A percentile compares a stretch with the other conserved stretches of the same genome.
These are phyloP conservation scores for Dendrophyllia cribrosa DNA, from an alignment of 64 coral and sea anemone genomes.

Conservation along the genomic window DNA sequence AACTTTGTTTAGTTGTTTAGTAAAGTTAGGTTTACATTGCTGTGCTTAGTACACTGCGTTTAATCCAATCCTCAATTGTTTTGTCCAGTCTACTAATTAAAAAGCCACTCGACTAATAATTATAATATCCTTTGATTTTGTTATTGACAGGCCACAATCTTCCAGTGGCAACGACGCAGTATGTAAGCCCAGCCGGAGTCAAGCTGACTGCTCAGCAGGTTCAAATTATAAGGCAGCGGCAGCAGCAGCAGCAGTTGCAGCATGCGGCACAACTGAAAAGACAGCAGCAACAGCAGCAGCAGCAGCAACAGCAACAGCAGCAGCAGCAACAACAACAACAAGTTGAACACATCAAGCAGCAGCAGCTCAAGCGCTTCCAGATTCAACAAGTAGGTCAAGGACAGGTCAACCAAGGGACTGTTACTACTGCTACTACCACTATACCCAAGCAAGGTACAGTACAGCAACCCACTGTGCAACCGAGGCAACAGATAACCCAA, in stretches of 20 bases:
- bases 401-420: slow-evolving; percentile 28
- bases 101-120: not conserved
- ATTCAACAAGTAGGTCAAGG: slow-evolving; percentile 29
- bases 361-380: slow-evolving; percentile 55
- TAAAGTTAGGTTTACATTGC: too few species aligned
- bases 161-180: slow-evolving; percentile 49
- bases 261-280: not conserved
- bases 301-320: slow-evolving; percentile 22
- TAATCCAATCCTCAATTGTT: too few species aligned
- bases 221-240: slow-evolving; percentile 10
- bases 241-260: slow-evolving; percentile 14
- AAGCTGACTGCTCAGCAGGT: slow-evolving; percentile 64
- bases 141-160: slow-evolving; percentile 69
- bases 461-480: slow-evolving; percentile 44
- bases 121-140: not conserved
- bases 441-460: slow-evolving; percentile 9
- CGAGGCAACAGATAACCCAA: slow-evolving; percentile 38
- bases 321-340: slow-evolving; percentile 47
- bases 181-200: slow-evolving; percentile 1
- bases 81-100: too few species aligned
- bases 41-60: too few species aligned
- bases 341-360: slow-evolving; percentile 46
- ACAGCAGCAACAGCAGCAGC: slow-evolving; percentile 61
- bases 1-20: too few species aligned
- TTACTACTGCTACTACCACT: not conserved